These are phyloP conservation scores for Alethe diademata DNA, from an alignment of 2,113 vertebrate genomes.

Conservation along the genomic window DNA sequence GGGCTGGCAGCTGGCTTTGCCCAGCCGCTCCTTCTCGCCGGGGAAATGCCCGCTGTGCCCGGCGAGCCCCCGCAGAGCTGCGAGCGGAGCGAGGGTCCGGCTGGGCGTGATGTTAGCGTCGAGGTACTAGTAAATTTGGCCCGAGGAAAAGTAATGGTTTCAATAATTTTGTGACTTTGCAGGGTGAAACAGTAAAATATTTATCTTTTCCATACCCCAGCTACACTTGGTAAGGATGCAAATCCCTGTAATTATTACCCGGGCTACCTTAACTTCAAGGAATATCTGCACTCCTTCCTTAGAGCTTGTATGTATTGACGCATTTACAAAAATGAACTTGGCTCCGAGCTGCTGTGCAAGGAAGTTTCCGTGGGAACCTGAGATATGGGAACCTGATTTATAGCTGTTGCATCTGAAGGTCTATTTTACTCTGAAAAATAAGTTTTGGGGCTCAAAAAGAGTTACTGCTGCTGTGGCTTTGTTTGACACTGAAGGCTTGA, in stretches of 20 bases:
- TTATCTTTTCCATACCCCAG: neutral
- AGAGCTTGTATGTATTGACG: accelerated
- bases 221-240: neutral
- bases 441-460: neutral
- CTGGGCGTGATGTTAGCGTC: accelerated
- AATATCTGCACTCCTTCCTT: neutral
- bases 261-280: neutral
- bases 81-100: accelerated
- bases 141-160: neutral
- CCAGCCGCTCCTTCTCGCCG: accelerated
- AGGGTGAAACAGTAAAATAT: neutral
- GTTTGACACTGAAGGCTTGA: neutral
- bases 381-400: neutral
- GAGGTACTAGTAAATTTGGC: neutral
- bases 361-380: neutral
- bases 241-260: neutral
- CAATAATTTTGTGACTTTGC: neutral
- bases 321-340: neutral
- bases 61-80: accelerated
- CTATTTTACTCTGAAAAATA: neutral
- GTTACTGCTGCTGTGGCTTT: neutral
- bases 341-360: neutral
- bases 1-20: accelerated
- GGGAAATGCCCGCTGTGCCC: accelerated
- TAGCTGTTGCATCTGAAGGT: neutral